Percentiles rank a stretch among this genome's conserved stretches.
These are phyloP conservation scores for Portunus trituberculatus DNA, from an alignment of 1,140 invertebrate genomes.

Conservation along the genomic window DNA sequence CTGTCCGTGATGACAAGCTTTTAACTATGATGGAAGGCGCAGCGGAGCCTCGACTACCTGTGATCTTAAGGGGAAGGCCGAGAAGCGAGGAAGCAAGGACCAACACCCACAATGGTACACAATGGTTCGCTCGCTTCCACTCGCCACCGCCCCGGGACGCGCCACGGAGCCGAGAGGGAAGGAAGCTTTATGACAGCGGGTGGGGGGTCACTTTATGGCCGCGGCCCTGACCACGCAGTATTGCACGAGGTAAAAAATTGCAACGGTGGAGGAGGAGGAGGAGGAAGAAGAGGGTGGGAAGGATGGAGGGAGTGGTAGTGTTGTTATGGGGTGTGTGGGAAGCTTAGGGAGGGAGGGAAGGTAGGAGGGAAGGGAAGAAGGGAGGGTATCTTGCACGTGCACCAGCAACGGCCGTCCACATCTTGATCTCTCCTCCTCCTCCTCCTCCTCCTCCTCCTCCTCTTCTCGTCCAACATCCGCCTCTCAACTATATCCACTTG, in stretches of 20 bases:
- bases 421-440: background rate
- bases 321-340: background rate
- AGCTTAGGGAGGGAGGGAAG: background rate
- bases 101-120: background rate
- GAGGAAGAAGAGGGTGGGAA: background rate
- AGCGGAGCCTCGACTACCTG: background rate
- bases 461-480: background rate
- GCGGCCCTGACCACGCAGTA: background rate
- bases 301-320: background rate
- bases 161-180: background rate
- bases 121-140: background rate
- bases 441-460: background rate
- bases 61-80: background rate
- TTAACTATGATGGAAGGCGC: constrained; percentile 21
- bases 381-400: background rate
- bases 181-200: background rate
- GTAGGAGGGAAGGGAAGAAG: background rate
- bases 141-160: background rate
- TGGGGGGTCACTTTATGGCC: constrained; percentile 8
- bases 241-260: constrained; percentile 13
- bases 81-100: background rate
- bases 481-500: background rate
- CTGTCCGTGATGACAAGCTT: background rate
- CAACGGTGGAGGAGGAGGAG: background rate
- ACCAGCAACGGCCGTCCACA: background rate